These are phyloP conservation scores for Morpho deidamia DNA, from an alignment of 2,888 invertebrate genomes.

Conservation along the genomic window DNA sequence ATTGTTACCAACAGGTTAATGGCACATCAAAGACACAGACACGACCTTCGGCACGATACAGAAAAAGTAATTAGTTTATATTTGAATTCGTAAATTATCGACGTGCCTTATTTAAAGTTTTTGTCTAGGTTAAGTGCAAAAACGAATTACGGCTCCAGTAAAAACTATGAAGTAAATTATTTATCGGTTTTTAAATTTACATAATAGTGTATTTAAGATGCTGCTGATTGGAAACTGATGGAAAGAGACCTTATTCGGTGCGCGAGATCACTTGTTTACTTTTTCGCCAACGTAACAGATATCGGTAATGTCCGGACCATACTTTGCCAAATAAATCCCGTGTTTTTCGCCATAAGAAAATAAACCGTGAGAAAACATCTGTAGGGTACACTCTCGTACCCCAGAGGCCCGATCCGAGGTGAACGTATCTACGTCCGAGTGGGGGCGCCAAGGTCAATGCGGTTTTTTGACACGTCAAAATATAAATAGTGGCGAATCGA, in stretches of 20 bases:
- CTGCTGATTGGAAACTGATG: not conserved
- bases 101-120: too few species aligned
- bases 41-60: too few species aligned
- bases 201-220: not conserved
- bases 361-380: constrained; percentile 26
- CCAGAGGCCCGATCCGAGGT: constrained; percentile 72
- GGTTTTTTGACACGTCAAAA: constrained; percentile 73
- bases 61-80: too few species aligned
- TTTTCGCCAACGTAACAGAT: constrained; percentile 1
- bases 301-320: constrained; percentile 13
- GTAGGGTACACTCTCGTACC: constrained; percentile 36
- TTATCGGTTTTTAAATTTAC: not conserved
- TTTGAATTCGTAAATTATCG: too few species aligned
- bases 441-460: constrained; percentile 73
- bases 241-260: not conserved
- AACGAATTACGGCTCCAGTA: too few species aligned
- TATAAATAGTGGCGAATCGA: constrained; percentile 62
- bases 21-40: too few species aligned
- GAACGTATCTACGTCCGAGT: constrained; percentile 69
- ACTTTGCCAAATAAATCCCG: constrained; percentile 16
- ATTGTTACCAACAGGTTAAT: too few species aligned
- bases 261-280: not conserved
- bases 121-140: too few species aligned
- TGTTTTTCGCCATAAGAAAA: constrained; percentile 15
- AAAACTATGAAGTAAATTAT: too few species aligned